phyloP scores from a whole-genome alignment of 1,140 invertebrate genomes.

The Zaprionus capensis region DNA sequence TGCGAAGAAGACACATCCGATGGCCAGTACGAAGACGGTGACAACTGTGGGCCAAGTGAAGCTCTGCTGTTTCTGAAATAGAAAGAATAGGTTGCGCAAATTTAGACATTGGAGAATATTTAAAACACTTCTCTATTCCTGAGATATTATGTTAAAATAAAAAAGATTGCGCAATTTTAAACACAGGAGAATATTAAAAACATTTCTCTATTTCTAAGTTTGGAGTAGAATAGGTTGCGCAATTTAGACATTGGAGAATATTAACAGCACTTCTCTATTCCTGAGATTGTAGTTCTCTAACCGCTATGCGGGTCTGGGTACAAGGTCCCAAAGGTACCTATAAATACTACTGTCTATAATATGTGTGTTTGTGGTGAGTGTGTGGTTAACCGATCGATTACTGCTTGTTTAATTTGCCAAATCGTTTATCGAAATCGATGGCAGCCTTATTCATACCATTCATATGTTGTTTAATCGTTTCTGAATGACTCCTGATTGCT shows the following conservation, averaged over 20 bases:
- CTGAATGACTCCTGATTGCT: neutral
- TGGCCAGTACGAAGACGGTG: constrained; percentile 81
- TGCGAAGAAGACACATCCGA: constrained; percentile 83
- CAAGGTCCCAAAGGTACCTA: neutral
- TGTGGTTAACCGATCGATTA: neutral
- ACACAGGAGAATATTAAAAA: no score
- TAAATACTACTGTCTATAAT: neutral
- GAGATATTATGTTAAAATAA: neutral
- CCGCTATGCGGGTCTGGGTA: neutral
- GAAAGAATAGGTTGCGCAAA: constrained; percentile 7
- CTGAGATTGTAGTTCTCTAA: neutral
- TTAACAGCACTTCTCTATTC: no score
- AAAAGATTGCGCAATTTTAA: no score
- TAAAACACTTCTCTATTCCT: no score
- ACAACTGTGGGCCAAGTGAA: constrained; percentile 84
- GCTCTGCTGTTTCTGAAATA: constrained; percentile 70
- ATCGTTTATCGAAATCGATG: neutral
- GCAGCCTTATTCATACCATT: neutral
- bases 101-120: neutral
- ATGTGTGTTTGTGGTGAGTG: neutral
- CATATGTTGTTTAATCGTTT: neutral
- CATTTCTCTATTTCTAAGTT: no score
- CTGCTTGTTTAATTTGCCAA: neutral
- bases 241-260: no score
- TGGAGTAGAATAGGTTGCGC: no score